A percentile compares a stretch with the other conserved stretches of the same genome.
phyloP scores from a whole-genome alignment of 2,888 invertebrate genomes.

The Drosophila recens region DNA sequence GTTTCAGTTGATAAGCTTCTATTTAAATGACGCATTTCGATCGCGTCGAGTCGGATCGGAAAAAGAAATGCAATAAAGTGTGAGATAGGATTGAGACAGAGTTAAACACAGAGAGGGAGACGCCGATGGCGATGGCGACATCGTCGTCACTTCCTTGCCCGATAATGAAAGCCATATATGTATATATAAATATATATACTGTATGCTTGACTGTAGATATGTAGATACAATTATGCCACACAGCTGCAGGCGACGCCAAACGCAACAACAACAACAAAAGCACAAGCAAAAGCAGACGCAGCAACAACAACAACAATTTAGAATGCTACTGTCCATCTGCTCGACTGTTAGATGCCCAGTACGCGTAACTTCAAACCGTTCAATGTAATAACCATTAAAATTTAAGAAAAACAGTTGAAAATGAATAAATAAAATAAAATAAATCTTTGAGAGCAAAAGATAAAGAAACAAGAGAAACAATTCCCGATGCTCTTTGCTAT shows the following conservation, averaged over 20 bases:
- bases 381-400: too few species aligned
- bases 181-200: constrained; percentile 14
- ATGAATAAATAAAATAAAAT: too few species aligned
- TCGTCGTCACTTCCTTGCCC: constrained; percentile 73
- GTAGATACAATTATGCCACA: constrained; percentile 44
- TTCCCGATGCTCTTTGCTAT: too few species aligned
- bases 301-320: constrained; percentile 13
- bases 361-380: neutral
- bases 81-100: constrained; percentile 35
- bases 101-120: constrained; percentile 26
- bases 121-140: constrained; percentile 45
- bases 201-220: constrained; percentile 10
- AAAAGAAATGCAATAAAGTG: constrained; percentile 15
- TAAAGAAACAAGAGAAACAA: too few species aligned
- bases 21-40: constrained; percentile 69
- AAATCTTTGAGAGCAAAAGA: too few species aligned
- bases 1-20: constrained; percentile 40
- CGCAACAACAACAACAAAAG: constrained; percentile 28
- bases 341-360: neutral
- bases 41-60: neutral
- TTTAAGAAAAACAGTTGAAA: too few species aligned
- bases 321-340: neutral
- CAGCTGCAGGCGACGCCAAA: constrained; percentile 61
- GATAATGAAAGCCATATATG: constrained; percentile 57
- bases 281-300: constrained; percentile 24